These are phyloP conservation scores for Drosophila nigricruria DNA, from an alignment of 2,888 invertebrate species.

Conservation along the genomic window DNA sequence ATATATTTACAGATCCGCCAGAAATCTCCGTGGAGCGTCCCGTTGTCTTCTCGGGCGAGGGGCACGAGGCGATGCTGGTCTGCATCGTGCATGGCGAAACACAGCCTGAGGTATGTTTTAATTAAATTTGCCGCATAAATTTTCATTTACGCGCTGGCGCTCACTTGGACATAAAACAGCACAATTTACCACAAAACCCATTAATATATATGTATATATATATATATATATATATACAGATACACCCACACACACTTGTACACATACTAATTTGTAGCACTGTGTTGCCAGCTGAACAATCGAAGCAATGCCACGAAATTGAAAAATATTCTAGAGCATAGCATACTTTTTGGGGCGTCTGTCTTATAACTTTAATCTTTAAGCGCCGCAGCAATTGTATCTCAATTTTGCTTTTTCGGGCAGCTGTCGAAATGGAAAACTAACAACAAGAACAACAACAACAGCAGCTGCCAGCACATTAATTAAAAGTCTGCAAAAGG, in stretches of 20 bases:
- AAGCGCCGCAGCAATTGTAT: slow-evolving; percentile 7
- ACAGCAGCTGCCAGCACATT: slow-evolving; percentile 35
- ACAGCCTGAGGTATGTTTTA: slow-evolving; percentile 88
- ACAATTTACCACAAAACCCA: slow-evolving; percentile 40
- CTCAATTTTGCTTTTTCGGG: slow-evolving; percentile 9
- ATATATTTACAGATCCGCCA: slow-evolving; percentile 82
- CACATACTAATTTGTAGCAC: slow-evolving; percentile 31
- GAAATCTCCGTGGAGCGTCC: slow-evolving; percentile 87
- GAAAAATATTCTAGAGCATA: slow-evolving; percentile 6
- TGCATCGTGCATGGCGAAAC: slow-evolving; percentile 90
- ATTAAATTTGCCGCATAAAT: slow-evolving; percentile 72
- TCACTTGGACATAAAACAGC: slow-evolving; percentile 64
- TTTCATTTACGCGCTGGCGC: slow-evolving; percentile 66
- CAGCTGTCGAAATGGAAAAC: background rate
- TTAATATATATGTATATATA: slow-evolving; percentile 38
- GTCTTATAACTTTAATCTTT: background rate
- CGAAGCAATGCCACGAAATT: slow-evolving; percentile 15
- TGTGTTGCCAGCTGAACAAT: slow-evolving; percentile 32
- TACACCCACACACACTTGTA: slow-evolving; percentile 15
- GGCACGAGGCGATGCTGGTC: slow-evolving; percentile 89
- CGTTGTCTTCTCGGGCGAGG: slow-evolving; percentile 89
- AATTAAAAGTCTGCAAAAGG: slow-evolving; percentile 69
- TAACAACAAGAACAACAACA: background rate
- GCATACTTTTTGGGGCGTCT: slow-evolving; percentile 22
- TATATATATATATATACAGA: slow-evolving; percentile 10